Percentiles rank a stretch among this genome's conserved stretches.
Conservation (phyloP, 1,140 invertebrate genomes). For the Diorhabda elongata region DNA sequence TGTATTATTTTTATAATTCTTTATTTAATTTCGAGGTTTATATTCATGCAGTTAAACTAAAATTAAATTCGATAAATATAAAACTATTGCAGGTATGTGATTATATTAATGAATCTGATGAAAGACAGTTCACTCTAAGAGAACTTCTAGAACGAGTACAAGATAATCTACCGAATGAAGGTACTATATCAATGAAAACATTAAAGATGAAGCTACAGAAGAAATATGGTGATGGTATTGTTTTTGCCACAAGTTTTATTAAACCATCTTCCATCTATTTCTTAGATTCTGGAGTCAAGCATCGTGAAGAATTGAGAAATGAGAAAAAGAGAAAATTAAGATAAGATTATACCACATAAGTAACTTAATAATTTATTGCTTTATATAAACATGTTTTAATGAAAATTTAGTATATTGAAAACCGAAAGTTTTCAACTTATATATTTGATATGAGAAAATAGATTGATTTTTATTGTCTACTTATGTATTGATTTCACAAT, state of each 20-base stretch:
- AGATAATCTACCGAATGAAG: neutral
- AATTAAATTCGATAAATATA: too few relatives aligned
- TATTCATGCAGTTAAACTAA: too few relatives aligned
- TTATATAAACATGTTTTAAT: too few relatives aligned
- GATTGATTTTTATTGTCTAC: too few relatives aligned
- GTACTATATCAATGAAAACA: neutral
- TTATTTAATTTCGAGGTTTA: too few relatives aligned
- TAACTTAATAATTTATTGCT: too few relatives aligned
- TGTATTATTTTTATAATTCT: too few relatives aligned
- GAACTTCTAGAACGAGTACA: neutral
- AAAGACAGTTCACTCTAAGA: neutral
- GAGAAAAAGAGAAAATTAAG: neutral
- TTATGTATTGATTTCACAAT: too few relatives aligned
- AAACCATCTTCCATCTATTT: neutral
- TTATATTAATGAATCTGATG: neutral
- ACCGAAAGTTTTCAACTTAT: too few relatives aligned
- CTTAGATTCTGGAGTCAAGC: neutral
- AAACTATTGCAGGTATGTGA: neutral
- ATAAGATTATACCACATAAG: too few relatives aligned
- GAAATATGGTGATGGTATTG: slow-evolving; percentile 2
- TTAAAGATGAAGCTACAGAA: neutral
- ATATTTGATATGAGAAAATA: too few relatives aligned
- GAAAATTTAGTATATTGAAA: too few relatives aligned
- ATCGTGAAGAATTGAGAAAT: neutral
- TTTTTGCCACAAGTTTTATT: neutral